Base-by-base conservation (phyloP, 2,797 vertebrate species). In the Borostomias antarcticus region DNA sequence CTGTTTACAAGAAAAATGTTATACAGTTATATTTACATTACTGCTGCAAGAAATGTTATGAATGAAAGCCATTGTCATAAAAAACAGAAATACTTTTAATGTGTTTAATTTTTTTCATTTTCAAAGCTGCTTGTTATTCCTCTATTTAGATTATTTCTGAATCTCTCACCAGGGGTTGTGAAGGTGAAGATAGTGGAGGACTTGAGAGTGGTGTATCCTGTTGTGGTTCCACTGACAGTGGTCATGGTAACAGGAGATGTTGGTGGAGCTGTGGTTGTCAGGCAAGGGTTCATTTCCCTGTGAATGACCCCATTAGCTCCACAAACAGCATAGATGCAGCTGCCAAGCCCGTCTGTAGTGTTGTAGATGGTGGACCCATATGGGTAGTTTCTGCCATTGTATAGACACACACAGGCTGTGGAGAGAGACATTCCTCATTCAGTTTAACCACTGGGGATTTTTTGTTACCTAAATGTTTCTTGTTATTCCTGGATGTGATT, bases 281-380 rank as follows among this genome's bases (percentile, higher is more conserved):
- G 0, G 65, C 96, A 98, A 0, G 19, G 0, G 1, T 74, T 25
- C 0, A 90, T 5, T 0, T 0, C 17, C 56, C 93, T 92, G 0
- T 63, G 26, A 29, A 96, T 64, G 0, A 78, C 91, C 40, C 93
- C 94, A 9, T 95, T 88, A 0, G 40, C 48, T 1, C 85, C 86
- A 64, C 96, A 98, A n/a, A 5, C 64, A 56, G 94, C 95, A 0
- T 70, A 85, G n/a, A 98, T 92, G 64, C 96, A 98, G 32, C 87
- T 80, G 33, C 93, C 95, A 0, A 81, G 77, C 10, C 94, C 95
- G n/a, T 98, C 96, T 0, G 90, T 92, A 0, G 94, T 97, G 66
- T 91, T 72, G 80, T 98, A 98, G 70, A 98, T 89, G 2, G 86
- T 76, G 0, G 83, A 88, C 0, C 89, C 87, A 0, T 91, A 93